phyloP scores from a whole-genome alignment of 2,888 invertebrate species.

The Pediacus dermestoides region DNA sequence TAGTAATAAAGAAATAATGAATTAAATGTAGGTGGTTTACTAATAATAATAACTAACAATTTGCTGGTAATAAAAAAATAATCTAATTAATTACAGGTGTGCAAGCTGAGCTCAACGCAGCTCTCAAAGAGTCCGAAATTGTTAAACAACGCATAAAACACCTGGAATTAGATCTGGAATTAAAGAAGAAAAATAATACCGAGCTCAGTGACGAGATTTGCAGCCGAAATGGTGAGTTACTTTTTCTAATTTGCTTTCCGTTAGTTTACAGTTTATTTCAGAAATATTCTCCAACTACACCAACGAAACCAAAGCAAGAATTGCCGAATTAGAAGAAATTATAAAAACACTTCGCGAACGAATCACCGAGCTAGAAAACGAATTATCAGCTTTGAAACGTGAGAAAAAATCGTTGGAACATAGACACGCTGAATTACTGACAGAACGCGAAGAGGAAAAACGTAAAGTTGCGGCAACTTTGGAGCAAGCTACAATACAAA shows the following conservation, averaged over 20 bases:
- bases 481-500: conserved; percentile 60
- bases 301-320: conserved; percentile 43
- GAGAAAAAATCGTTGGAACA: conserved; percentile 51
- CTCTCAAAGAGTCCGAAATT: conserved; percentile 64
- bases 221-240: conserved; percentile 58
- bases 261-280: too few species aligned
- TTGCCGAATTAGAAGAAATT: conserved; percentile 50
- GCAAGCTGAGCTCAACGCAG: conserved; percentile 62
- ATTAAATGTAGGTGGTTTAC: too few species aligned
- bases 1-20: too few species aligned
- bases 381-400: conserved; percentile 50
- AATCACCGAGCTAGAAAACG: conserved; percentile 52
- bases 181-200: conserved; percentile 57
- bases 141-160: conserved; percentile 58
- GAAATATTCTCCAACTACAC: conserved; percentile 41
- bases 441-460: conserved; percentile 52
- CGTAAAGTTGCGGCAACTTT: conserved; percentile 57
- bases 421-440: conserved; percentile 43
- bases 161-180: conserved; percentile 59
- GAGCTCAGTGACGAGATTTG: conserved; percentile 58
- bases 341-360: conserved; percentile 52
- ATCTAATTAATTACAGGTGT: conserved; percentile 52
- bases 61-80: too few species aligned
- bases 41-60: too few species aligned
- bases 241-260: too few species aligned